Percentiles rank a stretch among this genome's conserved stretches.
phyloP scores from a whole-genome alignment of 2,888 invertebrate species.

The Ceraclea dissimilis region DNA sequence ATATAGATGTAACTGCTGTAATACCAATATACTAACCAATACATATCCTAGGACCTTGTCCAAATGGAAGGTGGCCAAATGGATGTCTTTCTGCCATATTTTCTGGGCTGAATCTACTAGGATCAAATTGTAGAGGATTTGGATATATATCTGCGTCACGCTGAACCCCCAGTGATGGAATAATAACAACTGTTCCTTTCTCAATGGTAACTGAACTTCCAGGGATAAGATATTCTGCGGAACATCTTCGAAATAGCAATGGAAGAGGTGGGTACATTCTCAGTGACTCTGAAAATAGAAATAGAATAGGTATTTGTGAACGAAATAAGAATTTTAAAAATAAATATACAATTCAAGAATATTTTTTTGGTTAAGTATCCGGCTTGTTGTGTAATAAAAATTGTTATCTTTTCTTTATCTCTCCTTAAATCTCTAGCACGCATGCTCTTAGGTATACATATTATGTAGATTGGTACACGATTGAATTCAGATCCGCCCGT shows the following conservation, averaged over 20 bases:
- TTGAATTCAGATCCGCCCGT: too few species aligned
- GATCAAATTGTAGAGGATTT: constrained; percentile 16
- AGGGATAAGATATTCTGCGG: constrained; percentile 28
- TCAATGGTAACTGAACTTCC: constrained; percentile 27
- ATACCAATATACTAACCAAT: constrained; percentile 4
- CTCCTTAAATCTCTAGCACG: not conserved
- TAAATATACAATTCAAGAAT: not conserved
- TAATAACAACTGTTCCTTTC: constrained; percentile 29
- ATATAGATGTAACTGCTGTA: too few species aligned
- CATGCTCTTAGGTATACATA: too few species aligned
- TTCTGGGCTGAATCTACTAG: constrained; percentile 25
- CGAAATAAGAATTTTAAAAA: not conserved
- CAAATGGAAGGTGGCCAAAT: constrained; percentile 29
- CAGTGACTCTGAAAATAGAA: constrained; percentile 30
- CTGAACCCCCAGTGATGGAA: constrained; percentile 32
- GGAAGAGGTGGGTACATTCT: constrained; percentile 33
- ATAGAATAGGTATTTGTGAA: not conserved
- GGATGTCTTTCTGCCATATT: constrained; percentile 25
- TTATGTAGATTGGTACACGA: too few species aligned
- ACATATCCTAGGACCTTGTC: constrained; percentile 21
- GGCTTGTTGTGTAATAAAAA: too few species aligned
- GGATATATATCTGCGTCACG: constrained; percentile 30
- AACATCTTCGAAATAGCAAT: constrained; percentile 27
- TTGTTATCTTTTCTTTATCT: not conserved
- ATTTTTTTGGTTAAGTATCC: too few species aligned